Percentiles rank a stretch among this genome's conserved stretches.
These are phyloP conservation scores for Bombus consobrinus DNA, from an alignment of 1,140 invertebrate species.

Conservation along the genomic window DNA sequence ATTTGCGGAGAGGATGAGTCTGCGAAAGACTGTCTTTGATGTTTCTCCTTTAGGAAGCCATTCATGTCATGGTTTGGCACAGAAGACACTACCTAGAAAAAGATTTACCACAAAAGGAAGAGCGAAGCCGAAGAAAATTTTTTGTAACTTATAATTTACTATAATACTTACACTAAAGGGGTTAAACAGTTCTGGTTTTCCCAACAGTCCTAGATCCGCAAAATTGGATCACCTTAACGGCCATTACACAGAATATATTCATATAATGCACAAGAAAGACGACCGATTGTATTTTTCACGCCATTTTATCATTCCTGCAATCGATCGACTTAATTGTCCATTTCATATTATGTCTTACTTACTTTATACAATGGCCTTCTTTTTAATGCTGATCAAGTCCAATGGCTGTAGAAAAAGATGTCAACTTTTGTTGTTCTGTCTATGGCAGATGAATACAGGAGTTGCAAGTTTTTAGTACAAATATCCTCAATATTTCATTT, in stretches of 20 bases:
- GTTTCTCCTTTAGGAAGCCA: slow-evolving; percentile 71
- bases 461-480: slow-evolving; percentile 66
- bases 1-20: slow-evolving; percentile 75
- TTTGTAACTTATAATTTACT: slow-evolving; percentile 53
- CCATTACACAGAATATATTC: slow-evolving; percentile 35
- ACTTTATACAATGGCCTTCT: slow-evolving; percentile 30
- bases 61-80: slow-evolving; percentile 69
- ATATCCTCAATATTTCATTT: slow-evolving; percentile 58
- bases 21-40: slow-evolving; percentile 80
- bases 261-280: slow-evolving; percentile 39
- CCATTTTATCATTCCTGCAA: slow-evolving; percentile 37
- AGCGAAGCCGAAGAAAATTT: slow-evolving; percentile 9
- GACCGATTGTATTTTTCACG: slow-evolving; percentile 35
- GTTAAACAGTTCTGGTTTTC: slow-evolving; percentile 44
- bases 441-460: not conserved
- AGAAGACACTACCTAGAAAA: slow-evolving; percentile 3
- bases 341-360: slow-evolving; percentile 34
- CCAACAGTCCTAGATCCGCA: slow-evolving; percentile 33
- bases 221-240: slow-evolving; percentile 23
- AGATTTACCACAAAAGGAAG: not conserved
- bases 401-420: slow-evolving; percentile 46
- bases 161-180: slow-evolving; percentile 33
- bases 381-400: slow-evolving; percentile 39
- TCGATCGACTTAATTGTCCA: slow-evolving; percentile 45
- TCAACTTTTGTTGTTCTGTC: slow-evolving; percentile 23